Base-by-base conservation (phyloP, 2,113 vertebrate species). In the Thamnaconus septentrionalis region DNA sequence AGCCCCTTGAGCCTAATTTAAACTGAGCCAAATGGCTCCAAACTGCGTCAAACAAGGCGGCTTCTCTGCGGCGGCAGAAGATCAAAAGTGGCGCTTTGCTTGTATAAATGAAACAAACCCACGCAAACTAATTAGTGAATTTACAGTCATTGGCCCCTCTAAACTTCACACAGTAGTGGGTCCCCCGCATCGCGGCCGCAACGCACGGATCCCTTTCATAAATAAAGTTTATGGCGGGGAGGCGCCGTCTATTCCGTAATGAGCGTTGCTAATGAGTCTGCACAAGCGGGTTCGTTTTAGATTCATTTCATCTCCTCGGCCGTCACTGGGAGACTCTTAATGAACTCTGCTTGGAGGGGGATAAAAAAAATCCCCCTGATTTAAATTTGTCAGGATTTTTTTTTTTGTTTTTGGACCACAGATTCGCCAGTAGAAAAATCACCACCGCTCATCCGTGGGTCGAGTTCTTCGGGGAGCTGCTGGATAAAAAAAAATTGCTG, bases 51-150 rank as follows among this genome's bases (percentile, higher is more conserved):
- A 69, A 66, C 63, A 18, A 71, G 73, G 69, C 53, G 45, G 9
- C 60, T 60, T 73, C 50, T 56, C 52, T 64, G 41, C 12, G 61
- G 64, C 76, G 66, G 18, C 18, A 31, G 56, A 47, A 74, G 60
- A 83, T 72, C 59, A 69, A 59, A 66, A 51, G 43, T 49, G 62
- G 78, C 77, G 65, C 66, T 9, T 44, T 43, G 11, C 49, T 66
- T 42, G 46, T 68, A 43, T 57, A 41, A 68, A 57, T 69, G 72
- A 76, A 68, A 56, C 53, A 43, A 47, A 85, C 64, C 59, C 39
- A 18, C 61, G 64, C 53, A 66, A 76, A 82, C 61, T 65, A 69
- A 85, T 83, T 68, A 80, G 61, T 10, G 4, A 71, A 76, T 75
- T 80, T 74, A 68, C 69, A 64, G 52, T 61, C 73, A 65, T 43